These are phyloP conservation scores for Agonopterix heracliana DNA, from an alignment of 2,888 invertebrate species.

Conservation along the genomic window DNA sequence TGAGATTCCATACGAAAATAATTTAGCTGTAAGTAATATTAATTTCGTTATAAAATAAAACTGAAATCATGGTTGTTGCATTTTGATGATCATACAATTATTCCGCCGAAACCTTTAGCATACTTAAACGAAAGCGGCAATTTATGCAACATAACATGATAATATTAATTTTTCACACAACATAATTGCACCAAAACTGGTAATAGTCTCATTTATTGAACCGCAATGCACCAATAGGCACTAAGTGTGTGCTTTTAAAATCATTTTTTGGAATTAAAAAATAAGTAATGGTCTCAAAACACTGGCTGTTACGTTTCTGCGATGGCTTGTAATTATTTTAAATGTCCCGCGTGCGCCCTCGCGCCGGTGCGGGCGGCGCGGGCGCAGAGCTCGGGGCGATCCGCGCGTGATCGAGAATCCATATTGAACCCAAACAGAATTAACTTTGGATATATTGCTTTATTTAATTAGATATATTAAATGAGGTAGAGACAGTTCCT, in stretches of 20 bases:
- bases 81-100: too few relatives aligned
- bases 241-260: constrained; percentile 64
- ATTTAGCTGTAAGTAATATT: too few relatives aligned
- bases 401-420: constrained; percentile 54
- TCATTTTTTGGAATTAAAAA: constrained; percentile 70
- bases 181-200: constrained; percentile 45
- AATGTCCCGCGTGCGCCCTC: constrained; percentile 69
- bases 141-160: constrained; percentile 28
- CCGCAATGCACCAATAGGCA: constrained; percentile 50
- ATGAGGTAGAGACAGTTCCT: too few relatives aligned
- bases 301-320: constrained; percentile 71
- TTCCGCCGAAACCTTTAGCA: constrained; percentile 3
- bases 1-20: too few relatives aligned
- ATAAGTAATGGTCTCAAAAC: constrained; percentile 75
- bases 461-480: constrained; percentile 3
- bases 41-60: too few relatives aligned
- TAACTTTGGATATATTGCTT: constrained; percentile 15
- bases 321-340: constrained; percentile 78
- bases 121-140: constrained; percentile 15
- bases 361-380: not conserved
- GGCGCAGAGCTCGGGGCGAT: constrained; percentile 21
- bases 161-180: constrained; percentile 24
- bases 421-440: constrained; percentile 55
- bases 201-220: constrained; percentile 54
- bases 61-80: too few relatives aligned